Conservation (phyloP, 2,113 vertebrate species). For the Anser brachyrhynchus region DNA sequence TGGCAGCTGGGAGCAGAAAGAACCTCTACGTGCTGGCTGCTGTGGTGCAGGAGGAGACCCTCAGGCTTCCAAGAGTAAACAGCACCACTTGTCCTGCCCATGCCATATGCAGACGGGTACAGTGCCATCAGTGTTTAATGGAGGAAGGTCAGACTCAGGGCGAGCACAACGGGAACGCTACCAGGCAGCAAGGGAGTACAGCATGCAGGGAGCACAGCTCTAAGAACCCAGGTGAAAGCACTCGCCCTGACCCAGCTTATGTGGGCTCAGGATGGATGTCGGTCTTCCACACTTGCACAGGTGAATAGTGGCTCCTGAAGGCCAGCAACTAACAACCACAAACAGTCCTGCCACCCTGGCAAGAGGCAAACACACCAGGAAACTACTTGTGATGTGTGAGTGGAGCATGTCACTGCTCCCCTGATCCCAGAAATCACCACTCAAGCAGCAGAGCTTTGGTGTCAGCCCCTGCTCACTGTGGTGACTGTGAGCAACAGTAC, state of each 20-base stretch:
- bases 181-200: background rate
- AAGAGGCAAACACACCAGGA: background rate
- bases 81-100: background rate
- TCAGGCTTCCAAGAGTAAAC: background rate
- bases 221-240: background rate
- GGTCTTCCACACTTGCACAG: fast-evolving
- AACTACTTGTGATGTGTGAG: background rate
- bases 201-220: background rate
- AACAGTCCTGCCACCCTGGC: background rate
- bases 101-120: too few relatives aligned
- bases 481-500: background rate
- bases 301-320: background rate
- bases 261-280: background rate
- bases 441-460: background rate
- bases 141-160: background rate
- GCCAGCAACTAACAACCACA: background rate
- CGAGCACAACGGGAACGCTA: background rate
- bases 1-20: background rate
- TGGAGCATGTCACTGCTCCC: background rate
- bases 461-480: background rate
- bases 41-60: background rate
- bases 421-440: background rate
- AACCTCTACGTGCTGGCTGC: background rate
- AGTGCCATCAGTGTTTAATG: background rate
- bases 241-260: background rate